These are phyloP conservation scores for Planiliza haematocheilus DNA, from an alignment of 2,113 vertebrate genomes.

Conservation along the genomic window DNA sequence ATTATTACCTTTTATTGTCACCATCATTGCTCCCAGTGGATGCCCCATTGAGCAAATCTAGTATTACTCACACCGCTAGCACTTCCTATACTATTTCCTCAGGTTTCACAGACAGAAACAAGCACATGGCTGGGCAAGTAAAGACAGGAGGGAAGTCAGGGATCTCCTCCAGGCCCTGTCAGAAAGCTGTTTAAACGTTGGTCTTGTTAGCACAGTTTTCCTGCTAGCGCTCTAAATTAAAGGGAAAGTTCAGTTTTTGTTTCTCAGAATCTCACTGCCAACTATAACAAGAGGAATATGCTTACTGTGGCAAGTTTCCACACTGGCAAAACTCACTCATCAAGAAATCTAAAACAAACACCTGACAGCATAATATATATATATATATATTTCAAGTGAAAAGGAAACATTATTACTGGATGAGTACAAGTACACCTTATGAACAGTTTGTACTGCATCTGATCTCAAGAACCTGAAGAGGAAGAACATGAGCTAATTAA, in stretches of 20 bases:
- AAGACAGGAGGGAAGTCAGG: conserved; percentile 54
- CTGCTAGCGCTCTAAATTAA: not conserved
- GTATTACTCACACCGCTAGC: conserved; percentile 64
- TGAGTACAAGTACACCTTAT: not conserved
- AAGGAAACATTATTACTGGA: not conserved
- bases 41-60: conserved; percentile 56
- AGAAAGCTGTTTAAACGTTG: conserved; percentile 30
- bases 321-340: not conserved
- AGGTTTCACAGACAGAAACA: conserved; percentile 43
- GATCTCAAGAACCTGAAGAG: not conserved
- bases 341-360: not conserved
- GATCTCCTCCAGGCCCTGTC: conserved; percentile 50
- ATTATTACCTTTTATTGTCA: conserved; percentile 61
- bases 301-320: not conserved
- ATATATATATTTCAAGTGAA: no score
- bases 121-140: conserved; percentile 1
- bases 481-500: not conserved
- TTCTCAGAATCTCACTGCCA: not conserved
- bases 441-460: not conserved
- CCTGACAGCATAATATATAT: not conserved
- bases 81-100: conserved; percentile 79
- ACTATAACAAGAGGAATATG: not conserved
- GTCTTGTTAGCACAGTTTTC: conserved; percentile 14
- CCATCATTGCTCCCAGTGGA: conserved; percentile 76
- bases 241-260: not conserved